Base-by-base conservation (phyloP, 2,888 invertebrate genomes). In the Dasysyrphus tricinctus region DNA sequence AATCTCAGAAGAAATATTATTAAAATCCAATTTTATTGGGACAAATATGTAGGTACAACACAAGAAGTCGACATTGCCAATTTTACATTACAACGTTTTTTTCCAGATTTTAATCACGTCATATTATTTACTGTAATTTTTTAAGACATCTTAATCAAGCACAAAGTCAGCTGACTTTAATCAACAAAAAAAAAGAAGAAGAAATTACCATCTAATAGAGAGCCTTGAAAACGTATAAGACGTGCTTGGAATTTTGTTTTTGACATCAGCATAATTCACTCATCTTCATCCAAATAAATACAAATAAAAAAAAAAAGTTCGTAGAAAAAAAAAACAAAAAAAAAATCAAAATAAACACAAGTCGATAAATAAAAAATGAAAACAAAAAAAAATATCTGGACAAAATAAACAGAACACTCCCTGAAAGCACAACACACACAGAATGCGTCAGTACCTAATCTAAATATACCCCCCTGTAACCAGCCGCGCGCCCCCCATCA, bases 221-320 rank as follows among this genome's bases (percentile, higher is more conserved):
- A 85, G 77, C 77, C 77, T 80, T 81, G 74, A 74, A 54, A 70
- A 39, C 47, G 39, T 72, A 75, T 75, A 72, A 76, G 75, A 86
- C 82, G 86, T 86, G 86, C 70, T 78, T 47, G 49, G 82, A 86
- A 86, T 86, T 75, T 65, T 61, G 65, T 59, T 86, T 77, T 74
- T 57, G 44, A 75, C 74, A 86, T 86, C 78, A 82, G 24, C 57
- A 86, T 82, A 78, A 86, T 82, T 86, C 85, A 79, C 69, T 78
- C 59, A 54, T 67, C 63, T 39, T 63, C 70, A 57, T 39, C 49
- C 32, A 54, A 34, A 34, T 11, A 14, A 57, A 44, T 32, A 51
- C 24, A n/a, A 16, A 67, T 16, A 44, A 74, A 56, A 54, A 47
- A 57, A 37, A 16, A 11, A 44, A 12, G 5, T n/a, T 29, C 14